phyloP scores from a whole-genome alignment of 2,888 invertebrate genomes.

The Drosophila vallismaia region DNA sequence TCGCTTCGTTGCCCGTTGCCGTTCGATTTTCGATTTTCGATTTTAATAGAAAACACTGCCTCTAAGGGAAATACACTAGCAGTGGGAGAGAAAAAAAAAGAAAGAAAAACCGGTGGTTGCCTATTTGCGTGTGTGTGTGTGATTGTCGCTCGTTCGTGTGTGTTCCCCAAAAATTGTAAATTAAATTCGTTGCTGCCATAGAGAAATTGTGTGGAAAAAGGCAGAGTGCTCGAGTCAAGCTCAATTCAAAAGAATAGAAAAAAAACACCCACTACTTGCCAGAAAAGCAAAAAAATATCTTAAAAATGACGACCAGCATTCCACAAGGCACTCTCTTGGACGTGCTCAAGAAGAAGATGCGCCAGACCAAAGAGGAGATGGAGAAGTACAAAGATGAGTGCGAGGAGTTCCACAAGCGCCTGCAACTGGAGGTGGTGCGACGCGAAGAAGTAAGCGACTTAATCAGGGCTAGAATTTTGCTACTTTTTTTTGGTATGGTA shows the following conservation, averaged over 20 bases:
- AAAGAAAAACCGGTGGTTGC: slow-evolving; percentile 80
- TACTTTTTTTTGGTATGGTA: slow-evolving; percentile 61
- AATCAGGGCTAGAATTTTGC: slow-evolving; percentile 32
- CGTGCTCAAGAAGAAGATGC: slow-evolving; percentile 99
- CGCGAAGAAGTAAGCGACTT: slow-evolving; percentile 97
- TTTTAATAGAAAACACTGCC: slow-evolving; percentile 41
- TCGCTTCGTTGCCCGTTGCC: not conserved
- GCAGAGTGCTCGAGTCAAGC: slow-evolving; percentile 59
- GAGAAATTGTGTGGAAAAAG: slow-evolving; percentile 53
- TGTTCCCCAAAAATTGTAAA: slow-evolving; percentile 60
- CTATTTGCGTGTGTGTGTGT: slow-evolving; percentile 50
- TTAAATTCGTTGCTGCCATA: slow-evolving; percentile 67
- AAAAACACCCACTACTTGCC: slow-evolving; percentile 55
- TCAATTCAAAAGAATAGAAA: slow-evolving; percentile 61
- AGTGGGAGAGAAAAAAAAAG: slow-evolving; percentile 63
- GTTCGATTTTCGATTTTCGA: not conserved
- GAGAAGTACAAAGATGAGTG: slow-evolving; percentile 99
- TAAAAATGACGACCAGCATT: slow-evolving; percentile 92
- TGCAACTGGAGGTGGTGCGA: slow-evolving; percentile 97
- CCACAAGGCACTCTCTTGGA: slow-evolving; percentile 97
- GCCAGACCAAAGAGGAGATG: slow-evolving; percentile 99
- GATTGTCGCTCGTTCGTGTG: slow-evolving; percentile 55
- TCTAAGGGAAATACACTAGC: slow-evolving; percentile 48
- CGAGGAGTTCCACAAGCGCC: slow-evolving; percentile 97
- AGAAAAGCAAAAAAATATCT: slow-evolving; percentile 55